A percentile compares a stretch with the other conserved stretches of the same genome.
Conservation (phyloP, 2,113 vertebrate genomes). For the Halichoerus grypus region DNA sequence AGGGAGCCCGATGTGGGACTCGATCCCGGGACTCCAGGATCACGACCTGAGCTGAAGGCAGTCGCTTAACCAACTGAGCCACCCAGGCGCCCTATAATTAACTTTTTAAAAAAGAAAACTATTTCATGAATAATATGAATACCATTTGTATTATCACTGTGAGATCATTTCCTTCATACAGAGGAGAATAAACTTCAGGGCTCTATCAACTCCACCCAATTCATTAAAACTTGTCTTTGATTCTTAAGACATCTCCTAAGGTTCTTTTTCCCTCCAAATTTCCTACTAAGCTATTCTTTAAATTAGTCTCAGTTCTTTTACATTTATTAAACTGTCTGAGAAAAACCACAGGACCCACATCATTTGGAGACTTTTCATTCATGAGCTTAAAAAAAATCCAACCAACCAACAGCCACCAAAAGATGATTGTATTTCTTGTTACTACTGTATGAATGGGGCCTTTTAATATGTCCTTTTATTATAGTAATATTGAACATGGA, state of each 20-base stretch:
- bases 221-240: conserved; percentile 71
- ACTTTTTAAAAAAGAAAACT: conserved; percentile 45
- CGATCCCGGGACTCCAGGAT: no score
- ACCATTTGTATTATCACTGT: not conserved
- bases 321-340: conserved; percentile 60
- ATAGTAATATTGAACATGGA: not conserved
- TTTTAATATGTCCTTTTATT: conserved; percentile 66
- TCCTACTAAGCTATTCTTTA: conserved; percentile 47
- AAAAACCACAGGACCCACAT: conserved; percentile 43
- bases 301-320: conserved; percentile 50
- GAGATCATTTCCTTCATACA: conserved; percentile 58
- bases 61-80: no score
- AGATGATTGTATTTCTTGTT: conserved; percentile 44
- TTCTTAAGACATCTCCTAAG: conserved; percentile 30
- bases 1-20: no score
- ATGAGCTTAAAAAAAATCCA: conserved; percentile 54
- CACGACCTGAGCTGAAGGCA: no score
- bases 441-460: not conserved
- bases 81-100: no score
- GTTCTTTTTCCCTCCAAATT: conserved; percentile 37
- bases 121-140: not conserved
- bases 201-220: conserved; percentile 1
- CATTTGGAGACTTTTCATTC: conserved; percentile 63
- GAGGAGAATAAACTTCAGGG: conserved; percentile 52
- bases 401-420: not conserved